Percentiles rank a stretch among this genome's conserved stretches.
These are phyloP conservation scores for Spatulosminthurus flaviceps DNA, from an alignment of 2,888 invertebrate species.

Conservation along the genomic window DNA sequence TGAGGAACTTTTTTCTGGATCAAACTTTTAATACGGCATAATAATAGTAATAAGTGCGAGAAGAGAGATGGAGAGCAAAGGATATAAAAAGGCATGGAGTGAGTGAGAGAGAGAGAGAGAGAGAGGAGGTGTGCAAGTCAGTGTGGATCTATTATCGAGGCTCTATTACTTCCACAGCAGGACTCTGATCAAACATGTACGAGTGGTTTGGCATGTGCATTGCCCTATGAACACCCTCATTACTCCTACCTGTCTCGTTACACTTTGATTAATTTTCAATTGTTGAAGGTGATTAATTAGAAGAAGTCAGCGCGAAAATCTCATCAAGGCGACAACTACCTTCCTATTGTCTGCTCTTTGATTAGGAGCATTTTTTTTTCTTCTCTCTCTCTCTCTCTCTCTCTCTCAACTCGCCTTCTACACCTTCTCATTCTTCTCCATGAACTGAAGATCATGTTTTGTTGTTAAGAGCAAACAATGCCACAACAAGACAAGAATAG, in stretches of 20 bases:
- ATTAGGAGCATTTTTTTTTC: conserved; percentile 55
- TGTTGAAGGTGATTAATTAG: conserved; percentile 63
- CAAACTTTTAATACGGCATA: conserved; percentile 6
- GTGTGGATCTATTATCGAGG: conserved; percentile 53
- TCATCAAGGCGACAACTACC: conserved; percentile 59
- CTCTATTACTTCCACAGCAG: conserved; percentile 59
- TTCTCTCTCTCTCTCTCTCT: too few relatives aligned
- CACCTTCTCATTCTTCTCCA: conserved; percentile 42
- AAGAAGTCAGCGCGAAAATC: conserved; percentile 61
- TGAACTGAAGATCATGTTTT: conserved; percentile 51
- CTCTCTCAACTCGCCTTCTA: conserved; percentile 36
- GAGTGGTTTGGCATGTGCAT: conserved; percentile 55
- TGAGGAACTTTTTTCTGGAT: conserved; percentile 1
- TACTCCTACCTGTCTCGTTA: conserved; percentile 62
- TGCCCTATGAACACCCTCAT: conserved; percentile 58
- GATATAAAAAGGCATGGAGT: conserved; percentile 5
- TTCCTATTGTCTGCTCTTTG: conserved; percentile 59
- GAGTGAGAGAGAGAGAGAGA: neutral
- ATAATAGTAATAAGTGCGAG: conserved; percentile 6
- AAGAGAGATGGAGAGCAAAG: neutral
- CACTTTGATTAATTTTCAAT: conserved; percentile 63
- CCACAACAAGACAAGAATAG: conserved; percentile 24
- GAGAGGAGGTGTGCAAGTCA: conserved; percentile 54
- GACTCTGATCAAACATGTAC: conserved; percentile 59
- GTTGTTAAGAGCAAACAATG: conserved; percentile 49